Evolutionary conservation across 2,797 vertebrate genomes (phyloP), one percentile per base, ranked within the genome.

Genomic region (Siniperca obscura): DNA sequence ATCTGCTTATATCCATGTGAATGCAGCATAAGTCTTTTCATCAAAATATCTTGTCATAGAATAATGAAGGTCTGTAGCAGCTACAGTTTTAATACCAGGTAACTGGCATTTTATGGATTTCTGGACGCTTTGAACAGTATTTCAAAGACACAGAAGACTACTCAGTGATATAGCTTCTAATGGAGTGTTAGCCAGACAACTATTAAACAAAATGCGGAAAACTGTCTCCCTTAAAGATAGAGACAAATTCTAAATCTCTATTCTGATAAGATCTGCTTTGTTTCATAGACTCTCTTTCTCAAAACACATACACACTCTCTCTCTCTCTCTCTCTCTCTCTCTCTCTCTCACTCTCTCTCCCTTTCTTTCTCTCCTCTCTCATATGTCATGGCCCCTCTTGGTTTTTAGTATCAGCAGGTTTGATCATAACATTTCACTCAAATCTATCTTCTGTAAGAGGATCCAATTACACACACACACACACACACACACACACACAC

Each of bases 391-490:
- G 12, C 55, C 55, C 25, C 17, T 67, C 38, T 80, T 59, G 65
- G 81, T 30, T 86, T 70, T 78, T 77, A 81, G 66, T 89, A 74
- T 81, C 79, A 84, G 68, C 76, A 86, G 70, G 76, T 80, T 84
- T 82, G 84, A 89, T 92, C 86, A 86, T 68, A 86, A 90, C 75
- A 90, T 84, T 85, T 90, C 75, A 83, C 48, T 87, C 78, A 84
- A 57, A 85, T 86, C 80, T 74, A 85, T 87, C 80, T 66, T 78
- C 83, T 53, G 64, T 78, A 74, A 87, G 78, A 60, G 56, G 83
- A 87, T 89, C 68, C 46, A 72, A 59, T 90, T 77, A 73, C 62
- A 69, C 64, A 71, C 48, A 2, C 57, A 61, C 30, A 60, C 72
- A 53, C 57, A 17, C 34, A 52, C 36, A 36, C 34, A 36, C 9